Conservation (phyloP, 2,888 invertebrate genomes). For the Drosophila ezoana region DNA sequence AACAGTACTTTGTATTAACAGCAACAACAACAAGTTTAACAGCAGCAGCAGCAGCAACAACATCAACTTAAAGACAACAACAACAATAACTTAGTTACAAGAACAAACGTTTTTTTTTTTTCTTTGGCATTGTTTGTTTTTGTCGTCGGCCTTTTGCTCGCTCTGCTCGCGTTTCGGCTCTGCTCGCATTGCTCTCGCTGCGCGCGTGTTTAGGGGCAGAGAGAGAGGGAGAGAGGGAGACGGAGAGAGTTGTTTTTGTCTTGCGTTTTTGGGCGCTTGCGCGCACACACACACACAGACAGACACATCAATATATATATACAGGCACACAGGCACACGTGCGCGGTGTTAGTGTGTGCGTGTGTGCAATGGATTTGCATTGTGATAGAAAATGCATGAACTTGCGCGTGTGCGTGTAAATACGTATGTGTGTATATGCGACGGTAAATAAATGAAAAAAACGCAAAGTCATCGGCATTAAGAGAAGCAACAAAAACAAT, state of each 20-base stretch:
- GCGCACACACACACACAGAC: conserved; percentile 30
- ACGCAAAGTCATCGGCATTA: conserved; percentile 42
- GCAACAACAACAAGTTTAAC: conserved; percentile 34
- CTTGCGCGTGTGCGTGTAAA: conserved; percentile 14
- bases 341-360: conserved; percentile 17
- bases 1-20: conserved; percentile 42
- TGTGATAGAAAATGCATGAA: conserved; percentile 30
- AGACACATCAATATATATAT: not conserved
- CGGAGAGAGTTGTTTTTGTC: conserved; percentile 42
- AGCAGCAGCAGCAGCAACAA: conserved; percentile 38
- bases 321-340: conserved; percentile 27
- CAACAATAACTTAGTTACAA: conserved; percentile 49
- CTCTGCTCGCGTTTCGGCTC: conserved; percentile 2
- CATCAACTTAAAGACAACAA: conserved; percentile 50
- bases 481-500: conserved; percentile 17
- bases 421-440: conserved; percentile 23
- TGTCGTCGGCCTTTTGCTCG: conserved; percentile 7
- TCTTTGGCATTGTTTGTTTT: conserved; percentile 18
- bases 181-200: not conserved
- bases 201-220: conserved; percentile 16
- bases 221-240: conserved; percentile 19
- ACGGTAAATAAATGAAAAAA: conserved; percentile 56
- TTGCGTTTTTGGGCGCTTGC: conserved; percentile 34
- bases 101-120: not conserved
- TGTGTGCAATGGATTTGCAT: conserved; percentile 57